These are phyloP conservation scores for Mesoligia furuncula DNA, from an alignment of 2,888 invertebrate species.

Conservation along the genomic window DNA sequence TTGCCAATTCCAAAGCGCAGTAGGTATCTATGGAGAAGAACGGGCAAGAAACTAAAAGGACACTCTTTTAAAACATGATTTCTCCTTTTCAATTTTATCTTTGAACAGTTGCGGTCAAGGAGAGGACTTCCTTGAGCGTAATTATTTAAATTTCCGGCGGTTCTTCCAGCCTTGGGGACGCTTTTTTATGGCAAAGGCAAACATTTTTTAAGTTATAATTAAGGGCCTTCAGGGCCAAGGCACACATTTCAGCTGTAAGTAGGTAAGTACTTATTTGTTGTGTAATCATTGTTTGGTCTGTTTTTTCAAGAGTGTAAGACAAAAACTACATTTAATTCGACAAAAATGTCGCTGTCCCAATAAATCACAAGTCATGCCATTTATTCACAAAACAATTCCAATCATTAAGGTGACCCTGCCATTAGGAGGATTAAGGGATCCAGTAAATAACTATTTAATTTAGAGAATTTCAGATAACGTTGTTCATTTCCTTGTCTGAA, in stretches of 20 bases:
- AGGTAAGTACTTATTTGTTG: neutral
- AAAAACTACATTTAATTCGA: neutral
- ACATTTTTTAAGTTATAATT: slow-evolving; percentile 20
- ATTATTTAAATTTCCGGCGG: slow-evolving; percentile 25
- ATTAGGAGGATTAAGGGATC: slow-evolving; percentile 3
- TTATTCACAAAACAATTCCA: slow-evolving; percentile 5
- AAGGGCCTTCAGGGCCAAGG: neutral
- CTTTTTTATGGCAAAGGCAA: slow-evolving; percentile 22
- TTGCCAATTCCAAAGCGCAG: neutral
- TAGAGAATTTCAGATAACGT: slow-evolving; percentile 9
- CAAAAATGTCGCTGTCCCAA: slow-evolving; percentile 1
- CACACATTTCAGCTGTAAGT: neutral
- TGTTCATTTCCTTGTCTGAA: slow-evolving; percentile 2
- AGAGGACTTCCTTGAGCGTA: slow-evolving; percentile 35
- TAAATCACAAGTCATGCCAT: slow-evolving; percentile 3
- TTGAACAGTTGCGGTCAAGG: slow-evolving; percentile 26
- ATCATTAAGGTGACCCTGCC: slow-evolving; percentile 7
- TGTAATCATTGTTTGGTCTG: neutral
- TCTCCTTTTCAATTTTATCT: slow-evolving; percentile 20
- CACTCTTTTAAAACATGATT: slow-evolving; percentile 2
- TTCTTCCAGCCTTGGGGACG: slow-evolving; percentile 20
- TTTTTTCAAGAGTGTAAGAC: neutral
- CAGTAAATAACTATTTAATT: slow-evolving; percentile 32
- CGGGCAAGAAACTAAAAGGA: neutral
- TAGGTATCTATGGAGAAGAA: neutral